Conservation (phyloP, 2,113 vertebrate species). For the Pangasianodon hypophthalmus region DNA sequence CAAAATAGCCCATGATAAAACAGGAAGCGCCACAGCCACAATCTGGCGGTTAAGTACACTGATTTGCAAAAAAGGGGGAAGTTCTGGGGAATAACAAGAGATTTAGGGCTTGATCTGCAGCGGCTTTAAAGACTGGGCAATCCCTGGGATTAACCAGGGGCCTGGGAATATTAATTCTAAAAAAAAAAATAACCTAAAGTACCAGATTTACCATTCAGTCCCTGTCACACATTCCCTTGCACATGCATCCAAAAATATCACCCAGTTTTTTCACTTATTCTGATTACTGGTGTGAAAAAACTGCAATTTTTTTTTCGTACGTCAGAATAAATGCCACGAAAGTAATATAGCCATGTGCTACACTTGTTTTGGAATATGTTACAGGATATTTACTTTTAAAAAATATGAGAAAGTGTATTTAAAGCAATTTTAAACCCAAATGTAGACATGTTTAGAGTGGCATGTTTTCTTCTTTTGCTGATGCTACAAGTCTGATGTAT, state of each 20-base stretch:
- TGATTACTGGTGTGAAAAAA: neutral
- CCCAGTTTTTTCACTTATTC: neutral
- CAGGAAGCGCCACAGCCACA: slow-evolving; percentile 40
- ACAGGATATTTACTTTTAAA: neutral
- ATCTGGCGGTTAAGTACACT: neutral
- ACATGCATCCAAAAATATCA: neutral
- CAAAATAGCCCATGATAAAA: slow-evolving; percentile 11
- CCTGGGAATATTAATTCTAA: slow-evolving; percentile 63
- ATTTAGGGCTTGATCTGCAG: slow-evolving; percentile 43
- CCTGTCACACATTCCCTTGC: slow-evolving; percentile 47
- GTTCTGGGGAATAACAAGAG: slow-evolving; percentile 49
- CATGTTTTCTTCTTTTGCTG: neutral
- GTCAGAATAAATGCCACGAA: neutral
- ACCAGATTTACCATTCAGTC: slow-evolving; percentile 42
- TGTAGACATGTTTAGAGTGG: too few relatives aligned
- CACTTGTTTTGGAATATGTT: neutral
- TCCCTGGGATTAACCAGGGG: slow-evolving; percentile 67
- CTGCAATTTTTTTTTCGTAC: neutral
- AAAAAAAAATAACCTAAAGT: slow-evolving; percentile 65
- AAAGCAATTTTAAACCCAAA: neutral
- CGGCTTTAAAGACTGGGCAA: slow-evolving; percentile 60
- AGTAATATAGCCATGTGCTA: neutral
- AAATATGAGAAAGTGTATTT: neutral
- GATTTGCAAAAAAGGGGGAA: slow-evolving; percentile 40
- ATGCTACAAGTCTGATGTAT: neutral